phyloP scores from a whole-genome alignment of 2,797 vertebrate species.

The Sciaenops ocellatus region DNA sequence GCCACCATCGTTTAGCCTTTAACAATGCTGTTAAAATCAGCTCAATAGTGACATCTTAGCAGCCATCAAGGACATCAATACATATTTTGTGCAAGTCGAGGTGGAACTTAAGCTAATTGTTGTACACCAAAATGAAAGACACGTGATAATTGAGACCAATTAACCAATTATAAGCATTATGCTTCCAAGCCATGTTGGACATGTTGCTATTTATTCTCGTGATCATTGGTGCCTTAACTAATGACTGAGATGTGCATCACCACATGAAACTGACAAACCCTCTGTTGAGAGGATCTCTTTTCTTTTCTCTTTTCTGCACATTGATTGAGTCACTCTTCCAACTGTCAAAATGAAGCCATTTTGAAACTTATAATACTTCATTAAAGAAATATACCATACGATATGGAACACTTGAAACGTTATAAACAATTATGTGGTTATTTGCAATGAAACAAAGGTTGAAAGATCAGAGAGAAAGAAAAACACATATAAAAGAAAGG shows the following conservation, averaged over 20 bases:
- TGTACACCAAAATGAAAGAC: conserved; percentile 54
- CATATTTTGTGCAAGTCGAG: conserved; percentile 62
- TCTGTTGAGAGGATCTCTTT: conserved; percentile 45
- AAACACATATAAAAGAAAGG: conserved; percentile 24
- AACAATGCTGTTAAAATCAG: conserved; percentile 70
- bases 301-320: conserved; percentile 57
- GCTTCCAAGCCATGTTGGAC: conserved; percentile 25
- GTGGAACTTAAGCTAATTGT: conserved; percentile 65
- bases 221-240: conserved; percentile 62
- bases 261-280: conserved; percentile 64
- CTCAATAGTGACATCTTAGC: conserved; percentile 57
- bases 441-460: conserved; percentile 8
- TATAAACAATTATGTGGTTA: conserved; percentile 26
- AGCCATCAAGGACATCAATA: conserved; percentile 65
- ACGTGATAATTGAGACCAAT: conserved; percentile 74
- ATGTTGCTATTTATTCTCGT: conserved; percentile 48
- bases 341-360: conserved; percentile 57
- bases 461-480: conserved; percentile 18
- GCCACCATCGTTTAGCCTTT: conserved; percentile 69
- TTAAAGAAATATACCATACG: neutral
- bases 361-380: conserved; percentile 48
- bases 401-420: neutral
- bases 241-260: conserved; percentile 70
- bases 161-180: conserved; percentile 44
- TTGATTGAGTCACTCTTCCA: conserved; percentile 55